Base-by-base conservation (phyloP, 2,888 invertebrate genomes). In the Hirtodrosophila duncani region DNA sequence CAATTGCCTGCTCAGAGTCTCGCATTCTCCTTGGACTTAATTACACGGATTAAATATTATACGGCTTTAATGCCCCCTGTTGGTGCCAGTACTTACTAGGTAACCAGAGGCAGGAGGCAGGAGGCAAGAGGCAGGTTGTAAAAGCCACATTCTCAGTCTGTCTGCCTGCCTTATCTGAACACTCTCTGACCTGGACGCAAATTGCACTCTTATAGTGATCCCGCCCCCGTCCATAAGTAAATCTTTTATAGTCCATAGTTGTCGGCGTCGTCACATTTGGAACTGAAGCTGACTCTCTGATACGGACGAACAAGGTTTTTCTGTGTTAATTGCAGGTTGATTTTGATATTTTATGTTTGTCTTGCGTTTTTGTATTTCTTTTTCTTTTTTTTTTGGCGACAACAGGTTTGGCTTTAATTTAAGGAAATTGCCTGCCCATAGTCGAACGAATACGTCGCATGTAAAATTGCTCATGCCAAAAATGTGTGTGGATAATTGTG, bases 31-130 rank as follows among this genome's bases (percentile, higher is more conserved):
- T 80, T 81, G 74, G 77, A 77, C 80, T 81, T 78, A 82, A 81
- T 81, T 81, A 81, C 67, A 69, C 63, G 81, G 80, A 79, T 82
- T 81, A 81, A 69, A 66, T 68, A 79, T 71, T 69, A 79, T 74
- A 67, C 61, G 81, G 74, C 64, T 71, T 77, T 74, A 61, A 78
- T 78, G 60, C 59, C 59, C 53, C 58, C 39, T 39, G 39, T 48
- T 38, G 36, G 56, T 41, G n/a, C 20, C 3, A 6, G 20, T 20
- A 20, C 4, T 5, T 20, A 20, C 6, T 5, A 56, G 49, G 49
- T 57, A 56, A 39, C 38, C 57, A 45, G 27, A 55, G 56, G 30
- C 55, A 38, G 29, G 39, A 23, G 58, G 58, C 38, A 48, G 59
- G 49, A 59, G 48, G 29, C 41, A 31, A 39, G 50, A 30, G 21